Evolutionary conservation across 2,888 invertebrate species (phyloP), one percentile per base, ranked within the genome.

Genomic region (Drosophila phalerata): DNA sequence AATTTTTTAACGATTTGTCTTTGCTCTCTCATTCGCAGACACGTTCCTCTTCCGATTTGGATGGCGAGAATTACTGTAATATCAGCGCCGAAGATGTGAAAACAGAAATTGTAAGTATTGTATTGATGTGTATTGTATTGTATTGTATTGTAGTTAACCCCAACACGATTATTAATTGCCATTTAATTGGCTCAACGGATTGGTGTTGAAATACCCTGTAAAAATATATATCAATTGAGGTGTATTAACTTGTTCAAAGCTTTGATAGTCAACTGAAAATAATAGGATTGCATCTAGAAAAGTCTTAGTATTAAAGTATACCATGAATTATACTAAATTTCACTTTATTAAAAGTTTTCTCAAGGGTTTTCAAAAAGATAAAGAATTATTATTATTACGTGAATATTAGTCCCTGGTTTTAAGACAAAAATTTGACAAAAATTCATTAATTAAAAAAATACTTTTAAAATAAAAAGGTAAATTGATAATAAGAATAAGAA

Each of bases 81-180:
- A 92, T 91, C 63, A 91, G 90, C 61, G 92, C 92, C 62, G 92
- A 91, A 57, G 92, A 92, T 87, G 92, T 92, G 69, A 92, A 92
- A 89, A 92, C 92, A 49, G 92, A 92, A 90, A 91, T 92, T 83
- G 92, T 90, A 89, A 92, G 92, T 91, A 76, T n/a, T n/a, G 34
- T 5, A 34, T 34, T 63, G 92, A n/a, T n/a, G n/a, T n/a, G 92
- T 91, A 76, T n/a, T n/a, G 34, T 5, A 34, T 34, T 63, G 92
- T 91, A 76, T n/a, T n/a, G 25, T 47, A 42, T 17, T 43, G 19
- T 45, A 45, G n/a, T 70, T 67, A 56, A 60, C 48, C 32, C 32
- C 13, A 42, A 34, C 43, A 55, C 40, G 40, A 45, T 73, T 61
- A 65, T 63, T 69, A 62, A 77, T 72, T 62, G 60, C 55, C 71